A percentile compares a stretch with the other conserved stretches of the same genome.
These are phyloP conservation scores for Cydia amplana DNA, from an alignment of 1,140 invertebrate species.

Conservation along the genomic window DNA sequence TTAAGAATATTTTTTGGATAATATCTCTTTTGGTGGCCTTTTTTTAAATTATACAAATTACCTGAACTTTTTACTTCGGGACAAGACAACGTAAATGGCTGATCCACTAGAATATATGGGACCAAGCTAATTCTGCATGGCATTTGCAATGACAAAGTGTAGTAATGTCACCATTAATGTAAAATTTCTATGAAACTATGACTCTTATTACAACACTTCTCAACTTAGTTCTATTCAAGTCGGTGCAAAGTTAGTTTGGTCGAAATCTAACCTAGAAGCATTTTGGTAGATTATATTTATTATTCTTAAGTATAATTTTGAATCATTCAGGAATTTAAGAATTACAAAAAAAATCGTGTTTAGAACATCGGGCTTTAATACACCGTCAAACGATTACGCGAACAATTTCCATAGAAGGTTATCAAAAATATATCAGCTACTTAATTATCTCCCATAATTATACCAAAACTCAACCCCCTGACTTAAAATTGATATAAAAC, in stretches of 20 bases:
- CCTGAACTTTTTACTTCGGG: background rate
- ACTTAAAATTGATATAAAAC: conserved; percentile 61
- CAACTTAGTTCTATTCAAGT: too few relatives aligned
- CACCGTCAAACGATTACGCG: conserved; percentile 9
- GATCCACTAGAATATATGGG: too few relatives aligned
- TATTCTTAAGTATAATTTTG: too few relatives aligned
- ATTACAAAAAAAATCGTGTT: background rate
- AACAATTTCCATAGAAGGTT: background rate
- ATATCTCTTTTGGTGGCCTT: background rate
- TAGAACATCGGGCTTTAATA: background rate
- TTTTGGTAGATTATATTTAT: too few relatives aligned
- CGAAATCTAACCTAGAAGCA: too few relatives aligned
- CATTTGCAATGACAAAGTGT: too few relatives aligned
- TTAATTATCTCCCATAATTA: conserved; percentile 49
- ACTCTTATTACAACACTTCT: too few relatives aligned
- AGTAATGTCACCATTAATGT: too few relatives aligned
- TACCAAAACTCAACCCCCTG: conserved; percentile 55
- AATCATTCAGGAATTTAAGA: background rate
- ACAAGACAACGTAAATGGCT: too few relatives aligned
- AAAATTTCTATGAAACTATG: too few relatives aligned
- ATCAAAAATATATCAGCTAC: conserved; percentile 31
- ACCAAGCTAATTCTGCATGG: too few relatives aligned
- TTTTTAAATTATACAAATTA: background rate
- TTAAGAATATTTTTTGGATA: background rate
- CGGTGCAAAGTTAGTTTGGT: too few relatives aligned